Evolutionary conservation across 2,888 invertebrate species (phyloP).

Genomic region (Creontiades dilutus): DNA sequence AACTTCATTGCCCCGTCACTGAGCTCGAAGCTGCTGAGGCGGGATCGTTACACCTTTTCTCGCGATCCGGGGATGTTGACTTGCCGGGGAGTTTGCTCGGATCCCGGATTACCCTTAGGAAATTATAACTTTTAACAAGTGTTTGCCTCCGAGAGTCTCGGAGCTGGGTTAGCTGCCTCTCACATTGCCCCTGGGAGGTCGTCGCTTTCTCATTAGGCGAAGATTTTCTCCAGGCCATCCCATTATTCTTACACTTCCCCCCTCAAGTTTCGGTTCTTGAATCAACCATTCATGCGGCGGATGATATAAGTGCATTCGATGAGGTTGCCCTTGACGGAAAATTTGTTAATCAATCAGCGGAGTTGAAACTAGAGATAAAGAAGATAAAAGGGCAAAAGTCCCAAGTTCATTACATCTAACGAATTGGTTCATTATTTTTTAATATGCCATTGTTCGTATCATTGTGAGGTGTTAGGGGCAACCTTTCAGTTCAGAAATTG

Average conservation of each 20-base stretch:
- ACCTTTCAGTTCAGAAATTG: too few relatives aligned
- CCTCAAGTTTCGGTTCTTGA: background rate
- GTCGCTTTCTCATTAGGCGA: slow-evolving; percentile 54
- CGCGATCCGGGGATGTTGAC: slow-evolving; percentile 54
- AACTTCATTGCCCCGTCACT: background rate
- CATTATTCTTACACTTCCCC: slow-evolving; percentile 47
- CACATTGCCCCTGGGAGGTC: slow-evolving; percentile 61
- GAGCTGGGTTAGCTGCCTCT: background rate
- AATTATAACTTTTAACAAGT: slow-evolving; percentile 69
- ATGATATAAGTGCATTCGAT: background rate
- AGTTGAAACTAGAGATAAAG: too few relatives aligned
- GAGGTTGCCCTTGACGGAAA: too few relatives aligned
- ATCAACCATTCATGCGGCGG: slow-evolving; percentile 2
- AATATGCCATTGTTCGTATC: too few relatives aligned
- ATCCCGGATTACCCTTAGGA: slow-evolving; percentile 67
- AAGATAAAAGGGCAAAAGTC: too few relatives aligned
- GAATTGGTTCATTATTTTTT: too few relatives aligned
- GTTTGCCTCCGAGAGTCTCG: slow-evolving; percentile 57
- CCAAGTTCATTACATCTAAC: too few relatives aligned
- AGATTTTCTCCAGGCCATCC: background rate
- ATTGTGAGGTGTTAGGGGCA: too few relatives aligned
- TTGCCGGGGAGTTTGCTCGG: slow-evolving; percentile 47
- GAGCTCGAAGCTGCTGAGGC: background rate
- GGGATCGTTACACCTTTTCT: slow-evolving; percentile 43
- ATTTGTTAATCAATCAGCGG: too few relatives aligned